Conservation (phyloP, 2,888 invertebrate species). For the Troides oblongomaculatus region DNA sequence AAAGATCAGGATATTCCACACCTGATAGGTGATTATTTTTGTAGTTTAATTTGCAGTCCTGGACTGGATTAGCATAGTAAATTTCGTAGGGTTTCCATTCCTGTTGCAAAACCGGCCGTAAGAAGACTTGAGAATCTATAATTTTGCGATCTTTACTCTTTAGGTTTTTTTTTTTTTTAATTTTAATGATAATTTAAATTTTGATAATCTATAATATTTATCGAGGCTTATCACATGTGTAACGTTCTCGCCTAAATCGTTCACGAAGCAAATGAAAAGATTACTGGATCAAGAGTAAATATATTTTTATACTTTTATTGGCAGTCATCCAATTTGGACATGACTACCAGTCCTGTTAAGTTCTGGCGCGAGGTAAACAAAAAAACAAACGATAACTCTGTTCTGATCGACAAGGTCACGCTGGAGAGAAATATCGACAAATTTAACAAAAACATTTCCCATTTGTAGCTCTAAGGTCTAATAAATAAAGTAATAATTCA, state of each 20-base stretch:
- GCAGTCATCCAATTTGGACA: conserved; percentile 33
- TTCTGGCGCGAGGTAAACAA: conserved; percentile 21
- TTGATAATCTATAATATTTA: conserved; percentile 5
- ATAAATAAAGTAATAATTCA: conserved; percentile 26
- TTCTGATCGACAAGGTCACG: conserved; percentile 22
- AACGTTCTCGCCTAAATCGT: no score
- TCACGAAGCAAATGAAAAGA: neutral
- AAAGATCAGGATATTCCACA: conserved; percentile 52
- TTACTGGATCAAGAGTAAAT: conserved; percentile 3
- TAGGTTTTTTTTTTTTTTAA: neutral
- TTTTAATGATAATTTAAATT: neutral
- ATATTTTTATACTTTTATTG: conserved; percentile 36
- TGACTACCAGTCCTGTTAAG: conserved; percentile 25
- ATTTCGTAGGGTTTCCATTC: conserved; percentile 47
- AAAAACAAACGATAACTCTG: conserved; percentile 26
- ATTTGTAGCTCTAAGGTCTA: conserved; percentile 13
- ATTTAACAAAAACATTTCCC: conserved; percentile 25
- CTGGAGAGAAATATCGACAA: conserved; percentile 15
- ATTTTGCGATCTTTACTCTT: conserved; percentile 19
- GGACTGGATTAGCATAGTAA: conserved; percentile 53
- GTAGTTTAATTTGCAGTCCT: conserved; percentile 67
- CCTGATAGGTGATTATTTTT: conserved; percentile 65
- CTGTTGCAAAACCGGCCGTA: conserved; percentile 38
- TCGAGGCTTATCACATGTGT: conserved; percentile 9
- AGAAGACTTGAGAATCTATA: conserved; percentile 43